phyloP scores from a whole-genome alignment of 2,113 vertebrate genomes.

The Psilopsiagon aymara region DNA sequence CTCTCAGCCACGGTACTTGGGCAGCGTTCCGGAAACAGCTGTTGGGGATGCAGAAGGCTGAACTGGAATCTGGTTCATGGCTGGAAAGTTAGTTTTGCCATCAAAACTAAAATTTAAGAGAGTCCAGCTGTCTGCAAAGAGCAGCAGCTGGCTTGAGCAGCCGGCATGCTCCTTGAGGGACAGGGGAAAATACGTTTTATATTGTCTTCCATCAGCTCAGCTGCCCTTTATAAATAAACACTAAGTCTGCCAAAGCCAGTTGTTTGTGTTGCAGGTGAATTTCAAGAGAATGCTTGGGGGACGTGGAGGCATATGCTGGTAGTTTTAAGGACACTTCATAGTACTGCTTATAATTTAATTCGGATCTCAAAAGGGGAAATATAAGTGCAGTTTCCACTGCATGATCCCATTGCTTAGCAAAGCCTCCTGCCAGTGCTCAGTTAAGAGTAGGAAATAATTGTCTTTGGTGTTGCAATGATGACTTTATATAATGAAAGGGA shows the following conservation, averaged over 20 bases:
- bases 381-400: background rate
- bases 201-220: background rate
- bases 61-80: slow-evolving; percentile 14
- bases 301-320: background rate
- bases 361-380: background rate
- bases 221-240: background rate
- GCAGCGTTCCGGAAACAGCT: slow-evolving; percentile 50
- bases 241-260: background rate
- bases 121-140: slow-evolving; percentile 47
- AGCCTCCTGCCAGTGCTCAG: background rate
- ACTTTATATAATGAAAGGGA: background rate
- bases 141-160: slow-evolving; percentile 22
- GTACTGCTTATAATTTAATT: background rate
- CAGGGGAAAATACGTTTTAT: background rate
- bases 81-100: slow-evolving; percentile 36
- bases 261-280: slow-evolving; percentile 28
- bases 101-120: slow-evolving; percentile 50
- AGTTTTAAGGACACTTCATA: background rate
- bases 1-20: background rate
- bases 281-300: background rate
- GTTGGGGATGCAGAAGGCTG: background rate
- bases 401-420: background rate
- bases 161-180: background rate
- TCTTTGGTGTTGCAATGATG: background rate
- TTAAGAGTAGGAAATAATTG: background rate